A percentile compares a stretch with the other conserved stretches of the same genome.
phyloP scores from a whole-genome alignment of 2,113 vertebrate genomes.

The Zeus faber region DNA sequence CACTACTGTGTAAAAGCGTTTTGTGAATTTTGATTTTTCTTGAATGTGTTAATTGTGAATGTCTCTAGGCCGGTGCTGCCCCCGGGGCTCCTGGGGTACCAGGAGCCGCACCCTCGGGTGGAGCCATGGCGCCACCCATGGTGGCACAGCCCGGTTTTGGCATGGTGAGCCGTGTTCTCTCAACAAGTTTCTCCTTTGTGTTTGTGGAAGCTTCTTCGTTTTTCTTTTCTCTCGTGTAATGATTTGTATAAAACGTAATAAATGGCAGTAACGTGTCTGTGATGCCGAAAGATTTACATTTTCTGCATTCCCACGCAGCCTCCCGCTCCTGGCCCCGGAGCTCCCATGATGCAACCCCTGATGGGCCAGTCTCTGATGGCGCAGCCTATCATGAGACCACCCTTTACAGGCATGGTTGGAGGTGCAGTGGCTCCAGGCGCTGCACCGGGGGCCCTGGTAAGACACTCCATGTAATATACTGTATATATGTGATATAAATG shows the following conservation, averaged over 20 bases:
- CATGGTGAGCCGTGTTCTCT: constrained; percentile 93
- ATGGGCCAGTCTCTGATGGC: constrained; percentile 81
- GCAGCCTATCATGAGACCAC: constrained; percentile 95
- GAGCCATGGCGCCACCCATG: constrained; percentile 69
- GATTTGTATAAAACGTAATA: neutral
- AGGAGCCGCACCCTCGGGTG: constrained; percentile 74
- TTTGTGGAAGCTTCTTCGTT: too few species aligned
- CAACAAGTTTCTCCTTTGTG: too few species aligned
- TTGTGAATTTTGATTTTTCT: too few species aligned
- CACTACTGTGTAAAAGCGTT: too few species aligned
- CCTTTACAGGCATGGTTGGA: constrained; percentile 73
- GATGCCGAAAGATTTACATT: neutral
- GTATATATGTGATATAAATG: neutral
- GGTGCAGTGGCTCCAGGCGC: constrained; percentile 69
- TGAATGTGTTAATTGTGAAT: too few species aligned
- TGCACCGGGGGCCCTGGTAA: constrained; percentile 85
- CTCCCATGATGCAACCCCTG: constrained; percentile 90
- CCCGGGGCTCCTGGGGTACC: constrained; percentile 72
- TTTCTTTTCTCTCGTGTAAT: neutral
- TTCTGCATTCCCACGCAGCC: constrained; percentile 66
- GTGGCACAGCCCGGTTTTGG: constrained; percentile 86
- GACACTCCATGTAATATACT: neutral
- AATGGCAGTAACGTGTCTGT: neutral
- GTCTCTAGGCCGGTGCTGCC: constrained; percentile 48
- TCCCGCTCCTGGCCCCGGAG: constrained; percentile 79